Base-by-base conservation (phyloP, 2,888 invertebrate genomes). In the Philaethria dido region DNA sequence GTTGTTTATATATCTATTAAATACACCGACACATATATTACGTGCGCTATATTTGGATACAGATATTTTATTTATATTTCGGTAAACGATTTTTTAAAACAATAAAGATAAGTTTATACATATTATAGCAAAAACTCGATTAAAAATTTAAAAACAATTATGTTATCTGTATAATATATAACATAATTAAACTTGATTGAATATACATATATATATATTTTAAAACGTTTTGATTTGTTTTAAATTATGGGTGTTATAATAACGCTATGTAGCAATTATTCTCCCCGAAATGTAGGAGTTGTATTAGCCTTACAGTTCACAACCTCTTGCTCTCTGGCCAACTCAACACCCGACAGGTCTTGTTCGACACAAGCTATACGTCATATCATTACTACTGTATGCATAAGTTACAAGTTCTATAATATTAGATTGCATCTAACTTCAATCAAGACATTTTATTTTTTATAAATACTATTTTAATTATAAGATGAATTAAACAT, bases 321-420 rank as follows among this genome's bases (percentile, higher is more conserved):
- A 88, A 86, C 83, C 84, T 85, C 83, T 86, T 84, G 85, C 84
- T 86, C 82, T 84, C 82, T 82, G 81, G 78, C 82, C 76, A 83
- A 80, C 84, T 82, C 85, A 81, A 69, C 69, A 80, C 83, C 82
- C 85, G 81, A 69, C 69, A 78, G 82, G 84, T 84, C 85, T 83
- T 81, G 75, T 79, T 81, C 78, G 74, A 80, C 77, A 80, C 78
- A 81, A 78, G 78, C 73, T 77, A 78, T 80, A 80, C 79, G 78
- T 84, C 82, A 84, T 80, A 75, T 74, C 75, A 78, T 79, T 75
- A 77, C 74, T 72, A 69, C 69, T 74, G 69, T 78, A 76, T 78
- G 78, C 75, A 74, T 74, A 73, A 62, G 66, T 75, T 68, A 60
- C 14, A 33, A 60, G 33, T 47, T 44, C n/a, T 55, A 55, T 13